Evolutionary conservation across 2,888 invertebrate species (phyloP).

Genomic region (Molanna angustata): DNA sequence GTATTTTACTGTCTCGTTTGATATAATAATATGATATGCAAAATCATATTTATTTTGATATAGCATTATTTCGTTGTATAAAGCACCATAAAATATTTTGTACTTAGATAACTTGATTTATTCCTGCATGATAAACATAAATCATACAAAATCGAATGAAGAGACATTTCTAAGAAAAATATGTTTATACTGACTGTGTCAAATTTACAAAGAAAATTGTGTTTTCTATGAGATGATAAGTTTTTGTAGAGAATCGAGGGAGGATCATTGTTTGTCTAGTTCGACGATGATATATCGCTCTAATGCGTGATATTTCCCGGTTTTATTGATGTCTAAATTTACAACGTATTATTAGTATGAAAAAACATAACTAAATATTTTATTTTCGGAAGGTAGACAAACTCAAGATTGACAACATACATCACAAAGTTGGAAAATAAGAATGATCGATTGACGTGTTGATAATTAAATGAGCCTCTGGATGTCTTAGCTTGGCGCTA

Average conservation of each 20-base stretch:
- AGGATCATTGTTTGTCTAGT: conserved; percentile 17
- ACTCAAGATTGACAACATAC: too few species aligned
- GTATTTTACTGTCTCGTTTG: too few species aligned
- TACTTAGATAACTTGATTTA: conserved; percentile 10
- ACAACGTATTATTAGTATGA: conserved; percentile 3
- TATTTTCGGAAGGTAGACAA: too few species aligned
- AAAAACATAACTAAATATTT: too few species aligned
- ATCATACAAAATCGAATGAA: conserved; percentile 13
- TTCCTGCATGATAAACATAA: conserved; percentile 13
- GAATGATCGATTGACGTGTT: too few species aligned
- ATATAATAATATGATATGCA: too few species aligned
- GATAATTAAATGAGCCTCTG: too few species aligned
- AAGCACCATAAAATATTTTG: too few species aligned
- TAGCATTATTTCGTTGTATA: too few species aligned
- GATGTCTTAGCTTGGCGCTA: too few species aligned
- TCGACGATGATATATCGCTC: conserved; percentile 14
- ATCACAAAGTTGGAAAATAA: too few species aligned
- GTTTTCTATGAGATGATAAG: conserved; percentile 15
- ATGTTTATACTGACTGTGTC: conserved; percentile 15
- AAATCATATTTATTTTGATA: too few species aligned
- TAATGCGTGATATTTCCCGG: conserved; percentile 16
- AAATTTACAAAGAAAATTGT: conserved; percentile 13
- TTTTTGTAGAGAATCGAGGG: conserved; percentile 2
- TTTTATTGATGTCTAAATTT: conserved; percentile 7
- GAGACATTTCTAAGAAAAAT: conserved; percentile 18